phyloP scores from a whole-genome alignment of 2,113 vertebrate genomes.

The Colossoma macropomum region DNA sequence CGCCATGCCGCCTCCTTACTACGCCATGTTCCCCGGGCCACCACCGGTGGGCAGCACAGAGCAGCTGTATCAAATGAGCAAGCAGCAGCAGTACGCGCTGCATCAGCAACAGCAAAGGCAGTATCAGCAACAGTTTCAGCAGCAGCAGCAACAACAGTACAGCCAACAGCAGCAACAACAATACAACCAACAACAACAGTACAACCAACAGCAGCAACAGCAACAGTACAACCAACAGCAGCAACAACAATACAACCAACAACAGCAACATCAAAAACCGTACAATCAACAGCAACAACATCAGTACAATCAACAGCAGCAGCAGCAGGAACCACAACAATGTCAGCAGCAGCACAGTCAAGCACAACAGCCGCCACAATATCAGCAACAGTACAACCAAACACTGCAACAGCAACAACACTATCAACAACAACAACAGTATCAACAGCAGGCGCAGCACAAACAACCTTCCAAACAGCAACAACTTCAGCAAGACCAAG shows the following conservation, averaged over 20 bases:
- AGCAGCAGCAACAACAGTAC: constrained; percentile 57
- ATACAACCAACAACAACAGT: constrained; percentile 42
- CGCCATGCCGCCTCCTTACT: constrained; percentile 74
- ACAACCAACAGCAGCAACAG: constrained; percentile 33
- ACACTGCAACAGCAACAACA: constrained; percentile 16
- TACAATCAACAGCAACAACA: constrained; percentile 16
- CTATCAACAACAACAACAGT: constrained; percentile 21
- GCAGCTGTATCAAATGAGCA: constrained; percentile 57
- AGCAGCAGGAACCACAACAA: constrained; percentile 19
- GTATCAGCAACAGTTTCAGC: constrained; percentile 43
- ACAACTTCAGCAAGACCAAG: not conserved
- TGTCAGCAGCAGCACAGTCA: not conserved
- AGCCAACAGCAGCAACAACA: constrained; percentile 58
- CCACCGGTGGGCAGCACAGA: constrained; percentile 66
- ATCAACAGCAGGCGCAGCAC: constrained; percentile 29
- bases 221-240: constrained; percentile 10
- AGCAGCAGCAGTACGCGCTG: constrained; percentile 57
- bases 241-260: not conserved
- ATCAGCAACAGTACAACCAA: constrained; percentile 34
- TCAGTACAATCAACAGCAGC: not conserved
- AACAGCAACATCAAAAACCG: not conserved
- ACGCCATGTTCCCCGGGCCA: constrained; percentile 78
- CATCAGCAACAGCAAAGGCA: constrained; percentile 59
- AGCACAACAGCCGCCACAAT: not conserved
- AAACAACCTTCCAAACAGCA: constrained; percentile 13